Conservation (phyloP, 2,888 invertebrate species). For the Camponotus fellah region DNA sequence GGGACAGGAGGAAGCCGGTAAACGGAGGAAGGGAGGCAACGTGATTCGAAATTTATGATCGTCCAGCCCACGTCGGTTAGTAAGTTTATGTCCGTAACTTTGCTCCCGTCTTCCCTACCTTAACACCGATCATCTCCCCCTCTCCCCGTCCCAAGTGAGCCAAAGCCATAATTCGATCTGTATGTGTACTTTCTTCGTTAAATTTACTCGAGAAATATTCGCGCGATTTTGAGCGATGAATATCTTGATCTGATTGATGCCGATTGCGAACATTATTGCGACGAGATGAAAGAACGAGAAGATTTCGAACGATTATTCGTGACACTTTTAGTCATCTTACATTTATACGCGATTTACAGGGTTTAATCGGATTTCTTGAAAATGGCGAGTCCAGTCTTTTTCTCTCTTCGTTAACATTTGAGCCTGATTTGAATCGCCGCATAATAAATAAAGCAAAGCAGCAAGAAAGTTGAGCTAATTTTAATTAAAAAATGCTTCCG, state of each 20-base stretch:
- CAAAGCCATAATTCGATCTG: constrained; percentile 20
- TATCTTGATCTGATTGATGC: neutral
- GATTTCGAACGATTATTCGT: neutral
- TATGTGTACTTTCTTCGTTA: constrained; percentile 30
- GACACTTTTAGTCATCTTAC: neutral
- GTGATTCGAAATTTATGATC: constrained; percentile 61
- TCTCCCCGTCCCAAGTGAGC: neutral
- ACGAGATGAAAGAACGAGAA: neutral
- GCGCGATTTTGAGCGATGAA: constrained; percentile 13
- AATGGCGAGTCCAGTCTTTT: neutral
- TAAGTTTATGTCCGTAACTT: constrained; percentile 61
- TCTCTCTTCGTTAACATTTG: neutral
- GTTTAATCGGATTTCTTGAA: constrained; percentile 17
- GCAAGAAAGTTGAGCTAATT: constrained; percentile 27
- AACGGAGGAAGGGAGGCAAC: constrained; percentile 14
- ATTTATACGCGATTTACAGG: constrained; percentile 5
- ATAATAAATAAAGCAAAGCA: constrained; percentile 24
- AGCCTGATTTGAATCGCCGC: neutral
- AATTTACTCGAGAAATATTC: constrained; percentile 55
- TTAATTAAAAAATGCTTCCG: constrained; percentile 44
- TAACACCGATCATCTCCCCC: neutral
- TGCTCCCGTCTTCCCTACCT: constrained; percentile 19
- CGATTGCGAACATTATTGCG: neutral
- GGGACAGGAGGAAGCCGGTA: neutral
- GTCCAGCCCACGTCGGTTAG: constrained; percentile 60